phyloP scores from a whole-genome alignment of 2,113 vertebrate species.

The Cacatua alba region DNA sequence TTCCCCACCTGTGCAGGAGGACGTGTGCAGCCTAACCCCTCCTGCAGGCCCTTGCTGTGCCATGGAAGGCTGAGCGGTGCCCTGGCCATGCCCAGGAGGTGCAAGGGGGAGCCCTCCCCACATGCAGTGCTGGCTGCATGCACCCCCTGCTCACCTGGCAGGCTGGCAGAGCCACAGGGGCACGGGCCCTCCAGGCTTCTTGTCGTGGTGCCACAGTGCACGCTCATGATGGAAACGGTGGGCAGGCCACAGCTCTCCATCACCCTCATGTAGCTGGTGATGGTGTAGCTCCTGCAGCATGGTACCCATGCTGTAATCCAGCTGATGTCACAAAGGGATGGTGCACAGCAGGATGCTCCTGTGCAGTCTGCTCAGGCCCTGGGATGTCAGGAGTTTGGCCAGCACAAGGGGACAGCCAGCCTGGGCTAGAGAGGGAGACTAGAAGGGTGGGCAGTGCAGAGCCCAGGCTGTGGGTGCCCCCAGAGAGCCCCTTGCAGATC shows the following conservation, averaged over 20 bases:
- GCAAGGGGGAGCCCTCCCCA: background rate
- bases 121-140: background rate
- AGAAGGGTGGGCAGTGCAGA: background rate
- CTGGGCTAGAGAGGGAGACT: background rate
- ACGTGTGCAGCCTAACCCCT: background rate
- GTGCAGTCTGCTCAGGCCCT: background rate
- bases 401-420: background rate
- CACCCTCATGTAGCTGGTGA: background rate
- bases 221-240: background rate
- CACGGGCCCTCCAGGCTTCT: background rate
- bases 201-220: background rate
- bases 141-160: constrained; percentile 10
- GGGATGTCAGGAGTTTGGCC: background rate
- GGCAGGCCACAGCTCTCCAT: constrained; percentile 58
- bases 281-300: background rate
- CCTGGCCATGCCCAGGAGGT: accelerated
- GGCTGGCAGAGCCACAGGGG: background rate
- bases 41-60: background rate
- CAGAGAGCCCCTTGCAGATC: background rate
- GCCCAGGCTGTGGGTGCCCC: background rate
- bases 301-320: background rate
- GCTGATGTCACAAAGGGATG: background rate
- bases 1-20: background rate
- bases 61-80: accelerated
- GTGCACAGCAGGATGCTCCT: background rate